Base-by-base conservation (phyloP, 2,797 vertebrate species). In the Gambusia yucatana region DNA sequence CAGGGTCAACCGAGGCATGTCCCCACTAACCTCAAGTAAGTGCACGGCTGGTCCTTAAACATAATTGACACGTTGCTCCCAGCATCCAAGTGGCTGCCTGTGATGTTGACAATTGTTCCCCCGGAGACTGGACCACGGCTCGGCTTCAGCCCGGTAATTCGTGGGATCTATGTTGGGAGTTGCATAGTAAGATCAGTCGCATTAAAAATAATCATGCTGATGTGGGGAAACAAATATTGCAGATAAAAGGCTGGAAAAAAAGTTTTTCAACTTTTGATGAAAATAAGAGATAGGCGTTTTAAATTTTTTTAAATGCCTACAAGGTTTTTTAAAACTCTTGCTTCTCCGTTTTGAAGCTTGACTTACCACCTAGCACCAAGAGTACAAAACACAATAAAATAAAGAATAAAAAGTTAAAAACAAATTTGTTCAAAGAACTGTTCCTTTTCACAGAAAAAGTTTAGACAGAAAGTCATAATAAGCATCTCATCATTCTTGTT, bases 101-200 rank as follows among this genome's bases (percentile, higher is more conserved):
- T 97, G 90, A 99, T 99, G 76, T 98, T 99, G 92, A 99, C 97
- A 43, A 98, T 95, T 6, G 98, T 99, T 74, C 98, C 98, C 43
- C 98, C 98, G 0, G 98, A 99, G 81, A 98, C 96, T 0, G 98
- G 98, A 0, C 98, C 98, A 77, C 97, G 92, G 82, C 86, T 97
- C 0, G 98, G 98, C 85, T 97, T 97, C 72, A 99, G 94, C 86
- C 95, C 95, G 5, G 93, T 94, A 50, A 99, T 96, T 6, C 96
- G 96, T 75, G 98, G 96, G 22, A 97, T 95, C 98, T 99, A 72
- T 16, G 47, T 25, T 20, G 72, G 16, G 72, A 61, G 48, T 76
- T 44, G 33, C 57, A 72, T 72, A 77, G 75, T 39, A 81, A 57
- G 69, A 57, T 73, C 57, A 80, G 36, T 63, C 25, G 74, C 2